Evolutionary conservation across 2,113 vertebrate genomes (phyloP), one percentile per base, ranked within the genome.

Genomic region (Leuciscus idus): DNA sequence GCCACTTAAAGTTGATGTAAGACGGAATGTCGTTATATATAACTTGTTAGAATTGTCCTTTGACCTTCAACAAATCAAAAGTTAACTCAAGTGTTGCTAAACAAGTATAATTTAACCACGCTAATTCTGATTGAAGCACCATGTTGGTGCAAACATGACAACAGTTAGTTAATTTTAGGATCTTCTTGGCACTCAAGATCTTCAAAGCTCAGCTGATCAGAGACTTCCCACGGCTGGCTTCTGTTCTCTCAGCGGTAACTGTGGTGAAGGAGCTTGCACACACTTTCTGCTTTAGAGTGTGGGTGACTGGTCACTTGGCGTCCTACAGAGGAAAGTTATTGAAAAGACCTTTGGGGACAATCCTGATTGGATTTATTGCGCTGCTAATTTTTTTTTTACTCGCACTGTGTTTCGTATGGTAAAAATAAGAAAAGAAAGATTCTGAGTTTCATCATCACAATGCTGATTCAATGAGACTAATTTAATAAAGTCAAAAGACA

Each of bases 211-310:
- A n/a, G 75, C 75, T 75, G 43, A 75, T 48, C 73, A 75, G 23
- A 75, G 73, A 48, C 73, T 75, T 77, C 75, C 75, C 28, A 28
- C 17, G 50, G 75, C 28, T 21, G n/a, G 75, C 75, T 77, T 77
- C 75, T 77, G 75, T 77, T 77, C 50, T 52, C 50, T 23, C 75
- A 77, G 50, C 4, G 50, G 75, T 77, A 55, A 77, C 75, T 19
- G 75, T 74, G 10, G 8, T 52, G 15, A 55, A 52, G 75, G 17
- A 55, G 13, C 26, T 52, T 28, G 46, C n/a, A 6, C 6, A 52
- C 46, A 77, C 46, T 77, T 77, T 55, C 46, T 30, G 8, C 13
- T 28, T 76, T 77, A 77, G 28, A 30, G 46, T 55, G 74, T 55
- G 48, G 74, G 74, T 55, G 74, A 77, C 26, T 55, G 17, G 74